These are phyloP conservation scores for Drosophila limbata DNA, from an alignment of 2,888 invertebrate species.

Conservation along the genomic window DNA sequence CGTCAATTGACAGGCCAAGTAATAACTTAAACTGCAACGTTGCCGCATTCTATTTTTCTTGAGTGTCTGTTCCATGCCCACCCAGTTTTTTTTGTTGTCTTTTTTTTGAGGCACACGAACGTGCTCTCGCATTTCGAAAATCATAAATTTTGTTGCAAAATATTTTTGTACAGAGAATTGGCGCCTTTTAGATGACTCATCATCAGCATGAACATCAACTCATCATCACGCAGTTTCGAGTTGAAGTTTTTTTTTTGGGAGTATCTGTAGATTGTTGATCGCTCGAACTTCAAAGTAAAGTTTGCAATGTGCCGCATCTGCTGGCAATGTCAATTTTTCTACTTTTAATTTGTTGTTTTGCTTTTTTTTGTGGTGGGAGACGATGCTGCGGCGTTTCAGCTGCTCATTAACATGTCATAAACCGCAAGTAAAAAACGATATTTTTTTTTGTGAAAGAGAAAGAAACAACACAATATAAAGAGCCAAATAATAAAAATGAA, in stretches of 20 bases:
- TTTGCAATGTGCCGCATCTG: conserved; percentile 49
- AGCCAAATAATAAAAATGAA: conserved; percentile 22
- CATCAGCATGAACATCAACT: conserved; percentile 33
- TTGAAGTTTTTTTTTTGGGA: conserved; percentile 13
- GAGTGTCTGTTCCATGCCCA: neutral
- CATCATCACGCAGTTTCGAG: conserved; percentile 47
- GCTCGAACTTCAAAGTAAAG: conserved; percentile 57
- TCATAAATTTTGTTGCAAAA: conserved; percentile 19
- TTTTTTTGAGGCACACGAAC: neutral
- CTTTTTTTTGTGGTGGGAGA: conserved; percentile 33
- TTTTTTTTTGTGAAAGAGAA: neutral
- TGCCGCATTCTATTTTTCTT: neutral
- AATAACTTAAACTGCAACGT: conserved; percentile 13
- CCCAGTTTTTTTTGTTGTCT: neutral
- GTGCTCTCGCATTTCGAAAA: conserved; percentile 19
- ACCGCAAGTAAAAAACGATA: conserved; percentile 59
- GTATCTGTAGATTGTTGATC: conserved; percentile 48
- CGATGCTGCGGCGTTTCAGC: conserved; percentile 31
- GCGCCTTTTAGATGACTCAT: conserved; percentile 39
- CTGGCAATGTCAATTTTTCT: conserved; percentile 31
- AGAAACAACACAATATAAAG: conserved; percentile 9
- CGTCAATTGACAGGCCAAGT: neutral
- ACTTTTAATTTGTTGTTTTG: neutral
- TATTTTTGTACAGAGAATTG: conserved; percentile 24
- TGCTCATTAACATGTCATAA: conserved; percentile 80